A percentile compares a stretch with the other conserved stretches of the same genome.
Conservation (phyloP, 2,797 vertebrate genomes). For the Anguilla megastoma region DNA sequence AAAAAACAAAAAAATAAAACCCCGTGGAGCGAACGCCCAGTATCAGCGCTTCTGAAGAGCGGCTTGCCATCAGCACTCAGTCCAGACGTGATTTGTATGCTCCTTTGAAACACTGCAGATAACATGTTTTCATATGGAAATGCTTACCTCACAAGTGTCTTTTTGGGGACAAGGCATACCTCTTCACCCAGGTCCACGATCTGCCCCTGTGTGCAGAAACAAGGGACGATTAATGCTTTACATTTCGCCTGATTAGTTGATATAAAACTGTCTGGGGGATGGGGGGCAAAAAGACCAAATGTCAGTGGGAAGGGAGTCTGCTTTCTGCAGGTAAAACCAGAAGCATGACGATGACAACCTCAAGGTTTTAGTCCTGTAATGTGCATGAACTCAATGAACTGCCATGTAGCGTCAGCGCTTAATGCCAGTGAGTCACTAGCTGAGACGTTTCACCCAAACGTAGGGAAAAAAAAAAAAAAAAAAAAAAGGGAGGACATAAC, state of each 20-base stretch:
- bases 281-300: not conserved
- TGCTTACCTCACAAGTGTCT: conserved; percentile 12
- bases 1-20: not conserved
- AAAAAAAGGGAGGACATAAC: not conserved
- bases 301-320: not conserved
- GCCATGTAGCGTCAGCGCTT: too few species aligned
- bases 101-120: not conserved
- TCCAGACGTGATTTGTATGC: not conserved
- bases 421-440: too few species aligned
- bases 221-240: not conserved
- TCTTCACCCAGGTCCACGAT: not conserved
- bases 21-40: not conserved
- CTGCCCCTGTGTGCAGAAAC: not conserved
- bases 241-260: not conserved
- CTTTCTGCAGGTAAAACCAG: too few species aligned
- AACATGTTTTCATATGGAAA: not conserved
- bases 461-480: too few species aligned
- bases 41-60: not conserved
- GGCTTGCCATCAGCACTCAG: not conserved
- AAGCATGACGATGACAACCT: not conserved
- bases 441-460: not conserved
- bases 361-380: not conserved
- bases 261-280: not conserved
- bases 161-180: conserved; percentile 18
- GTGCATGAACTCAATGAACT: not conserved